Evolutionary conservation across 2,888 invertebrate species (phyloP).

Genomic region (Latrodectus elegans): DNA sequence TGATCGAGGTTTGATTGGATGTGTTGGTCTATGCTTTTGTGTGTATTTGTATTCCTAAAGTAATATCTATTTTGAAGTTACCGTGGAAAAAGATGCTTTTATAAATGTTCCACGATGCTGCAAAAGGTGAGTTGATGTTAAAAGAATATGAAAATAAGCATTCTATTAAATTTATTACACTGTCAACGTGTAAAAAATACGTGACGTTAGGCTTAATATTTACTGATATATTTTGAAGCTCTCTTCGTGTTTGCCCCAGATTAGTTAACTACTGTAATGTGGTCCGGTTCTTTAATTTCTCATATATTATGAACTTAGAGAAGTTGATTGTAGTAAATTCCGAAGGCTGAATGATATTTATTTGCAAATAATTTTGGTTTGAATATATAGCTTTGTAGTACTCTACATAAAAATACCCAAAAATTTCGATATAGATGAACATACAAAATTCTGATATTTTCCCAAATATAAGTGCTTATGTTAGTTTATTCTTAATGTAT

Average conservation of each 20-base stretch:
- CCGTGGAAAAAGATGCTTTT: background rate
- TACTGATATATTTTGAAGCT: background rate
- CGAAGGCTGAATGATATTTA: too few relatives aligned
- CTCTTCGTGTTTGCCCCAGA: background rate
- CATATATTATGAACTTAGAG: too few relatives aligned
- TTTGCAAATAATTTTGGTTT: too few relatives aligned
- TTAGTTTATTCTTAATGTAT: too few relatives aligned
- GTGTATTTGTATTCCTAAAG: constrained; percentile 6
- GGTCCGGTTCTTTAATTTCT: too few relatives aligned
- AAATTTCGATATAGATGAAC: too few relatives aligned
- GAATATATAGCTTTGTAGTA: too few relatives aligned
- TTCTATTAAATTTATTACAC: background rate
- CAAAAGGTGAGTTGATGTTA: constrained; percentile 20
- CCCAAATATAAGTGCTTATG: too few relatives aligned
- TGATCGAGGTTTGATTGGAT: constrained; percentile 10
- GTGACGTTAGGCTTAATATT: constrained; percentile 63
- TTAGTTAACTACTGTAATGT: background rate
- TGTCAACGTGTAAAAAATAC: constrained; percentile 62
- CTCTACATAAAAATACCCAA: too few relatives aligned
- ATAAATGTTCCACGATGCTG: constrained; percentile 8
- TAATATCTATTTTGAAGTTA: background rate
- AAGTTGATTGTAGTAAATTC: too few relatives aligned
- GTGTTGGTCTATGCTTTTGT: constrained; percentile 3
- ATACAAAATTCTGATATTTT: too few relatives aligned
- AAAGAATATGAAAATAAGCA: background rate